Percentiles rank a stretch among this genome's conserved stretches.
These are phyloP conservation scores for Epizoanthus ramosus DNA, from an alignment of 92 coral and sea anemone species.

Conservation along the genomic window DNA sequence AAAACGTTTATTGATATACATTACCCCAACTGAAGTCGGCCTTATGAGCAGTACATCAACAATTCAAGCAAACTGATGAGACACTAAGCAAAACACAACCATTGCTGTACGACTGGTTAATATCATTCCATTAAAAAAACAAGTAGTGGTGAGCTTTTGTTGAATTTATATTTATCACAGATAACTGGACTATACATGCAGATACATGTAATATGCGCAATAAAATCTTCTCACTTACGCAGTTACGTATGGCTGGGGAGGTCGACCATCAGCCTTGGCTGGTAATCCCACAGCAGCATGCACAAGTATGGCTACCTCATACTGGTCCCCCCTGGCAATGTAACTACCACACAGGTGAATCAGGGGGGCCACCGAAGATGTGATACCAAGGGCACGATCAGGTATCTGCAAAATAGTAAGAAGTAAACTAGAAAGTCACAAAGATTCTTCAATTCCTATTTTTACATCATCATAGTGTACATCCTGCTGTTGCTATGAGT, in stretches of 20 bases:
- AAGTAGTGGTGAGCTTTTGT: too few species aligned
- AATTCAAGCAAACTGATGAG: too few species aligned
- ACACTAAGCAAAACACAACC: too few species aligned
- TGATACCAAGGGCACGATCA: conserved; percentile 68
- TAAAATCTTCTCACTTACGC: conserved; percentile 50
- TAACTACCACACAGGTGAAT: conserved; percentile 91
- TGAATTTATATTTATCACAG: too few species aligned
- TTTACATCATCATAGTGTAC: neutral
- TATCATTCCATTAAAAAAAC: too few species aligned
- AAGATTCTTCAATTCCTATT: neutral
- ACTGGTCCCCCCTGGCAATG: conserved; percentile 75
- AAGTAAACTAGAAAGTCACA: neutral
- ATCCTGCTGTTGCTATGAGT: conserved; percentile 8
- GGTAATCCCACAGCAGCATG: conserved; percentile 91
- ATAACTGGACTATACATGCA: too few species aligned
- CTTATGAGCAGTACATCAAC: too few species aligned
- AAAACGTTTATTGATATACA: too few species aligned
- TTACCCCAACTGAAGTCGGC: too few species aligned
- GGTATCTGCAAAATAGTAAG: conserved; percentile 34
- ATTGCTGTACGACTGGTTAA: too few species aligned
- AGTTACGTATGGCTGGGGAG: conserved; percentile 86
- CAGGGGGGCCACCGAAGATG: conserved; percentile 63
- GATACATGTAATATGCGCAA: too few species aligned
- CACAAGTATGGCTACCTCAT: conserved; percentile 80
- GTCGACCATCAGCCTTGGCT: conserved; percentile 70